Evolutionary conservation across 1,140 invertebrate species (phyloP).

Genomic region (Melitaea cinxia): DNA sequence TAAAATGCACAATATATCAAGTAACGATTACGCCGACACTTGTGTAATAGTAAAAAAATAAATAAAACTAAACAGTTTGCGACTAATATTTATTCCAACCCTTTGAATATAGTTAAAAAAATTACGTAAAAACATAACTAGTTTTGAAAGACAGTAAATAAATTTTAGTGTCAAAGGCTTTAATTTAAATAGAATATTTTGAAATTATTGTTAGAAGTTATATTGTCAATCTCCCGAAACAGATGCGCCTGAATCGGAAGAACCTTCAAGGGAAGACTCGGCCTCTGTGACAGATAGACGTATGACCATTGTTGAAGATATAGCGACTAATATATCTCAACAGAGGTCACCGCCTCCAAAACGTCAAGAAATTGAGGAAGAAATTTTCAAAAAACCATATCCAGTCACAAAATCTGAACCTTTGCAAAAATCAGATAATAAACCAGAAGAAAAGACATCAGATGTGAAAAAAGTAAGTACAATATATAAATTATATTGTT

Average conservation of each 20-base stretch:
- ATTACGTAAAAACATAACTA: no score
- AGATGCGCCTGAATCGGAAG: conserved; percentile 59
- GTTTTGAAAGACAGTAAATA: no score
- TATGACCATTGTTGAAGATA: conserved; percentile 61
- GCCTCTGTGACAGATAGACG: conserved; percentile 53
- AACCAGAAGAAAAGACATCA: conserved; percentile 30
- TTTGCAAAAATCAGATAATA: conserved; percentile 37
- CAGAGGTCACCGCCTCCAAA: conserved; percentile 28
- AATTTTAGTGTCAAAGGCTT: no score
- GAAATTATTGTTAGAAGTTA: conserved; percentile 13
- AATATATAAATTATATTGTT: neutral
- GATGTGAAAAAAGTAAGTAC: conserved; percentile 48
- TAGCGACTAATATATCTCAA: conserved; percentile 16
- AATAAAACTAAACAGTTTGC: no score
- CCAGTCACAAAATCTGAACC: conserved; percentile 40
- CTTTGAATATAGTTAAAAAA: neutral
- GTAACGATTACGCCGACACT: no score
- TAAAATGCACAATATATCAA: no score
- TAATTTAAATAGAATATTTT: no score
- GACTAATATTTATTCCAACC: no score
- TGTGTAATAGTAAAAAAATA: no score
- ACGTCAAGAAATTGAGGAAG: conserved; percentile 37
- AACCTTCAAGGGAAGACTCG: conserved; percentile 56
- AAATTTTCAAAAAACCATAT: conserved; percentile 40
- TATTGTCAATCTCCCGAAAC: conserved; percentile 40